These are phyloP conservation scores for Hypena proboscidalis DNA, from an alignment of 2,888 invertebrate species.

Conservation along the genomic window DNA sequence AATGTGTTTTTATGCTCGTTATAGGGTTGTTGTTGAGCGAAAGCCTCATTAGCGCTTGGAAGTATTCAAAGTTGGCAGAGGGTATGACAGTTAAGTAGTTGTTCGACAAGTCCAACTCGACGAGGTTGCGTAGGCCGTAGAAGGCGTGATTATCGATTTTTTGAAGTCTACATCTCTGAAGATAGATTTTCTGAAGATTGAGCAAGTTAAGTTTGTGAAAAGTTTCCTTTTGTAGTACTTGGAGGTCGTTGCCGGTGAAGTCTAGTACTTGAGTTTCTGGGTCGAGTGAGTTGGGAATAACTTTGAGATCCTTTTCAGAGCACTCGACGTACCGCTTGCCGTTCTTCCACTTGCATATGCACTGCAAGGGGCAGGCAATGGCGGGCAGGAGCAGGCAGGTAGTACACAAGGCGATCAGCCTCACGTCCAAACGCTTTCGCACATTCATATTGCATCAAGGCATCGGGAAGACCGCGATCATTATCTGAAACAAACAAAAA, in stretches of 20 bases:
- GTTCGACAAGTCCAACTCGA: conserved; percentile 94
- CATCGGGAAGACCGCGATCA: conserved; percentile 61
- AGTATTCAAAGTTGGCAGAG: conserved; percentile 91
- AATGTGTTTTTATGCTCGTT: conserved; percentile 87
- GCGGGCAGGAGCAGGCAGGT: conserved; percentile 75
- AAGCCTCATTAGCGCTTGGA: conserved; percentile 93
- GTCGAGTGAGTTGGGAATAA: conserved; percentile 92
- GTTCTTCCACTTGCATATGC: conserved; percentile 96
- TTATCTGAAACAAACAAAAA: conserved; percentile 77
- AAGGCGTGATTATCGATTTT: conserved; percentile 93
- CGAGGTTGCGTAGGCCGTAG: conserved; percentile 93
- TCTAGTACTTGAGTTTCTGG: conserved; percentile 95
- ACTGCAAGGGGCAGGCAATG: conserved; percentile 90
- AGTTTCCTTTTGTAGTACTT: conserved; percentile 90
- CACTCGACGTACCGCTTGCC: conserved; percentile 97
- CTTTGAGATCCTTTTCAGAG: conserved; percentile 90
- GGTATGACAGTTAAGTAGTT: conserved; percentile 93
- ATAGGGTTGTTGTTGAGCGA: conserved; percentile 93
- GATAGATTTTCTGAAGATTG: conserved; percentile 94
- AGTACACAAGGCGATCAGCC: conserved; percentile 78
- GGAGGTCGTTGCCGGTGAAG: conserved; percentile 93
- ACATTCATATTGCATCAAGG: conserved; percentile 78
- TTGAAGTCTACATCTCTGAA: conserved; percentile 91
- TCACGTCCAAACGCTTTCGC: conserved; percentile 66
- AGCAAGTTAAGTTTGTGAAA: conserved; percentile 92